Base-by-base conservation (phyloP, 2,113 vertebrate genomes). In the Ursus arctos region DNA sequence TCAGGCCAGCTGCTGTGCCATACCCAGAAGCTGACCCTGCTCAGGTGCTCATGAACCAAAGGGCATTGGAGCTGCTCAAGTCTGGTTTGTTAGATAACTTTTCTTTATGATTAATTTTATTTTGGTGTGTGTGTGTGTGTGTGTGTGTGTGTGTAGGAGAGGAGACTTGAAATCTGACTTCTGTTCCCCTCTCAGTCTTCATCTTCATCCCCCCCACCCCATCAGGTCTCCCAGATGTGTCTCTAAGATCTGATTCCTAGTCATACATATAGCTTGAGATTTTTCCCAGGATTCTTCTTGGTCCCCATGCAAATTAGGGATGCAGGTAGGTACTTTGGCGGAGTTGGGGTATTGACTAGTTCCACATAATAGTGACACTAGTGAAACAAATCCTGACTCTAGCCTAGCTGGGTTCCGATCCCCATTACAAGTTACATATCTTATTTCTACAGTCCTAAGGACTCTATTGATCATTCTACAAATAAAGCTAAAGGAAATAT, bases 81-180 rank as follows among this genome's bases (percentile, higher is more conserved):
- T 51, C 53, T 77, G 19, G 8, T 43, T 91, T 51, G 47, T 77
- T 59, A 88, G 28, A 88, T 36, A 72, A 49, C 43, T 81, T 95
- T 84, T 49, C 47, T 19, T 26, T 47, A 65, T 65, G 49, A 43
- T 51, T 77, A 43, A 76, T 83, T 94, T 94, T 92, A 51, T 96
- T 96, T 91, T 59, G 36, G 47, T 15, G 28, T 55, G 14, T 51
- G 49, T 59, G 6, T 53, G 40, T 40, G 40, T 40, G 14, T 51
- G 47, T 19, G 28, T 55, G 14, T 51, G 14, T 65, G 43, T 33
- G 24, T 40, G 15, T 36, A 31, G 63, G 49, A 72, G 61, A 67
- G n/a, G 82, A 63, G 36, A 76, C 36, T 67, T 76, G 82, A 91
- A 87, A 76, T 51, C 26, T 95, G 72, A 16, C 57, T 84, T 94